Base-by-base conservation (phyloP, 1,140 invertebrate species). In the Diorhabda carinulata region DNA sequence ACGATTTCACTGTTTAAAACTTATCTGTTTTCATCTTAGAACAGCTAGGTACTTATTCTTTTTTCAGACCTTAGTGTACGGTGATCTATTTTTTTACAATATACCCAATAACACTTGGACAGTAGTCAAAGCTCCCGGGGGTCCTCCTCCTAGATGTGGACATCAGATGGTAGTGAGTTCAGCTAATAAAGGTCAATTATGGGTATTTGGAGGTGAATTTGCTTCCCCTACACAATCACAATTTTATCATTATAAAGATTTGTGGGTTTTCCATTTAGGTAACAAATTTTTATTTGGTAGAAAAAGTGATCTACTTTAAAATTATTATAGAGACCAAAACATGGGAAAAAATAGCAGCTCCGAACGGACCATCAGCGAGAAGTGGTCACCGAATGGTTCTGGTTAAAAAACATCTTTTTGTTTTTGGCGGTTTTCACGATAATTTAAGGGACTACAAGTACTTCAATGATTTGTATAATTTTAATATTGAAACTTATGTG, bases 131-230 rank as follows among this genome's bases (percentile, higher is more conserved):
- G 89, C 91, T 8, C 93, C 94, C 0, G 87, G 87, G 57, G 89
- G 87, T 4, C 95, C 95, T 9, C 91, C 94, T 9, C 94, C 95
- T 2, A 83, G 95, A 72, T 93, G 92, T 81, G 89, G 91, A 7
- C 95, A 97, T 82, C 94, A 97, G 85, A 90, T 91, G 75, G 86
- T 95, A 6, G 82, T 86, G 10, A 84, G 91, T 41, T 85, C 89
- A 44, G 85, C 88, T 44, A 90, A 90, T 74, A 88, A 88, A 73
- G 93, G 92, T 9, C 88, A 91, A 76, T 75, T 91, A 3, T 93
- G 95, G 86, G 77, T 97, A 52, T 97, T 97, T 87, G 95, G 95
- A 40, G 96, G 96, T 4, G 96, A 98, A 84, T 97, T 93, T 83
- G 90, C 92, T 2, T 96, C 92, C 81, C 91, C 91, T 2, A 90